phyloP scores from a whole-genome alignment of 2,888 invertebrate genomes.

The Cephus pulcher region DNA sequence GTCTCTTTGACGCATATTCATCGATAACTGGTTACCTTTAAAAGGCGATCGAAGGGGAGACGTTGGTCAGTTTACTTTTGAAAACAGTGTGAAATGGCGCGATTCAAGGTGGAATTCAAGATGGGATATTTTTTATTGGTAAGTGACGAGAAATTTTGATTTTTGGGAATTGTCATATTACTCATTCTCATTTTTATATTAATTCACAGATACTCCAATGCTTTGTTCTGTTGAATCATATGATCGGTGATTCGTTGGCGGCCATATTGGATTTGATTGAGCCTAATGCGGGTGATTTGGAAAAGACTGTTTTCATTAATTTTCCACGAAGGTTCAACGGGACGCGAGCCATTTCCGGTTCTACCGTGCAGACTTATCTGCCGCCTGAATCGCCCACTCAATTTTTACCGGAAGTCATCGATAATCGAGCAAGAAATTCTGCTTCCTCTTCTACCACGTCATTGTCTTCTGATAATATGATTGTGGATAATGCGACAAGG shows the following conservation, averaged over 20 bases:
- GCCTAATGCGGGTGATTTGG: conserved; percentile 13
- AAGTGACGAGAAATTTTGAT: neutral
- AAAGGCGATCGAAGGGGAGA: conserved; percentile 35
- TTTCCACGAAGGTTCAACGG: conserved; percentile 35
- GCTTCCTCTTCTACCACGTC: neutral
- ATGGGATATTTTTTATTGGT: neutral
- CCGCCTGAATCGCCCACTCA: conserved; percentile 36
- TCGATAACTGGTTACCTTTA: conserved; percentile 43
- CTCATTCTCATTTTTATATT: neutral
- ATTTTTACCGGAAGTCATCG: conserved; percentile 45
- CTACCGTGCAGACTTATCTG: conserved; percentile 33
- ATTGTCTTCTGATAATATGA: neutral
- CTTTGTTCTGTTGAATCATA: neutral
- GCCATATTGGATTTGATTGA: conserved; percentile 17
- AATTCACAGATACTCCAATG: neutral
- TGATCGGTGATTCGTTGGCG: neutral
- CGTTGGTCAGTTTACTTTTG: conserved; percentile 33
- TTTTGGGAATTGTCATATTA: neutral
- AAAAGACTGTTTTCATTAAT: conserved; percentile 40
- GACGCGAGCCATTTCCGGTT: conserved; percentile 19
- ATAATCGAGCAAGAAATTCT: conserved; percentile 41
- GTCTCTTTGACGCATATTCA: conserved; percentile 24
- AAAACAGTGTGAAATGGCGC: conserved; percentile 29
- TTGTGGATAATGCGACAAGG: conserved; percentile 14
- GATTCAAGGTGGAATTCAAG: neutral